Evolutionary conservation across 2,797 vertebrate species (phyloP), one percentile per base, ranked within the genome.

Genomic region (Spinus olivaceus): DNA sequence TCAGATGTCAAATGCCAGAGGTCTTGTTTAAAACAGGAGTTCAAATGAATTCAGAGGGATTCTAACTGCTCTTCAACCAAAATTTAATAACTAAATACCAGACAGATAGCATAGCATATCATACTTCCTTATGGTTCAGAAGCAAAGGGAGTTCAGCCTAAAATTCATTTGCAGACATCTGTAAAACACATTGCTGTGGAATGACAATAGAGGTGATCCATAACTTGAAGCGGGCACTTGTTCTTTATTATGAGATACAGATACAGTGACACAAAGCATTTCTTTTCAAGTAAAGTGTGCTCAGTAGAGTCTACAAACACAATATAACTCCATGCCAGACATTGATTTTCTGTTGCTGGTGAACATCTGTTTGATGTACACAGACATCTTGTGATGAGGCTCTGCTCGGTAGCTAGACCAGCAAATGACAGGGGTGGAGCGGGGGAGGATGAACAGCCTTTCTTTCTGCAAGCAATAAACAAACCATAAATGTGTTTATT

Each of bases 101-200:
- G 89, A 92, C 86, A 92, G 84, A 91, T 51, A 91, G 46, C 81
- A 91, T 51, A 91, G 46, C 81, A 81, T 81, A 77, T 94, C 51
- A 37, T 93, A 25, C 72, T 90, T 95, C 91, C 92, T 92, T 90
- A 89, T 53, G 56, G 63, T 88, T 91, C 85, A 80, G 92, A 92
- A 96, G 73, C 44, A 86, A 95, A 78, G n/a, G 44, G 47, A 94
- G 47, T 54, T 79, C 84, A 89, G 81, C 79, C 61, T 88, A 86
- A 90, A 92, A 95, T 80, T 90, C 49, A 60, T 88, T 71, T 73
- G 64, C 64, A 46, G 71, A 96, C 98, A 98, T 98, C 97, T 98
- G 98, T 78, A 60, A 78, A 85, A 94, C 97, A 97, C 96, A 97
- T 98, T 97, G 78, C 88, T 94, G 27, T 83, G 96, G 91, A 94